These are phyloP conservation scores for Anhinga anhinga DNA, from an alignment of 2,113 vertebrate genomes.

Conservation along the genomic window DNA sequence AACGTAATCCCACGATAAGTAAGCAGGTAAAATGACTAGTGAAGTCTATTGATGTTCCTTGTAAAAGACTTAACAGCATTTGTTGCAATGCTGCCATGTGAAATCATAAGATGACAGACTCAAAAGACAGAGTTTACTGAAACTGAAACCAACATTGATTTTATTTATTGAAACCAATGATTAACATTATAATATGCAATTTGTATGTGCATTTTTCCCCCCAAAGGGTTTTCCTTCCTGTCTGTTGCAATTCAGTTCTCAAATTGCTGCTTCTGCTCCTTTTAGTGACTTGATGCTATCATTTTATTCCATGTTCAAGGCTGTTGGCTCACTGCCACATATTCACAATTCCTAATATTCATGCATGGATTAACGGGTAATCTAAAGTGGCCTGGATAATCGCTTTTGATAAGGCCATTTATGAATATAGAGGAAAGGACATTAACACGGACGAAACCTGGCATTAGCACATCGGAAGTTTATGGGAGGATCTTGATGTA, in stretches of 20 bases:
- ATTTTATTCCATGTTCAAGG: constrained; percentile 51
- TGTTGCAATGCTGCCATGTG: not conserved
- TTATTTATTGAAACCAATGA: constrained; percentile 45
- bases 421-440: not conserved
- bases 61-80: not conserved
- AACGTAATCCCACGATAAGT: not conserved
- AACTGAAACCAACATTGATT: constrained; percentile 32
- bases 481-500: not conserved
- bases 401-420: not conserved
- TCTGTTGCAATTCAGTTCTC: constrained; percentile 39
- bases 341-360: not conserved
- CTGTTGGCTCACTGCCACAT: constrained; percentile 30
- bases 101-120: not conserved
- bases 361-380: not conserved
- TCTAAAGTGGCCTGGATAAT: not conserved
- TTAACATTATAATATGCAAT: constrained; percentile 28
- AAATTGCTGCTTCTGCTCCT: not conserved
- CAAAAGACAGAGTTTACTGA: constrained; percentile 29
- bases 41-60: not conserved
- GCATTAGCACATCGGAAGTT: not conserved
- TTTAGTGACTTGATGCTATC: not conserved
- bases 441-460: not conserved
- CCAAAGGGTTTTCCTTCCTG: constrained; percentile 41
- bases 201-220: not conserved
- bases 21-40: not conserved